Evolutionary conservation across 1,140 invertebrate species (phyloP).

Genomic region (Hirudo medicinalis): DNA sequence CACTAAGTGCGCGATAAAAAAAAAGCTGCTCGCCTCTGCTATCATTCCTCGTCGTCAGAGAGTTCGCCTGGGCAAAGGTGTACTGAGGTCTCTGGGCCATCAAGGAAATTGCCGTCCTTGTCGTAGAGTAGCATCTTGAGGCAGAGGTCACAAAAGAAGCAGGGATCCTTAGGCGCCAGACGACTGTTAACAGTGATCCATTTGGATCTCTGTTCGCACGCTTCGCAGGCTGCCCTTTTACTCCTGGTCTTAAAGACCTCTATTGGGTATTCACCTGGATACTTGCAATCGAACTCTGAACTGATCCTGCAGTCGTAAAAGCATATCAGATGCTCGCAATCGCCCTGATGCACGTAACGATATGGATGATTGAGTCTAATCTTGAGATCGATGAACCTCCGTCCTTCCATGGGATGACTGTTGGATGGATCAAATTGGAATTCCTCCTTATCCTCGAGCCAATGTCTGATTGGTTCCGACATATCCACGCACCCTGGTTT

Average conservation of each 20-base stretch:
- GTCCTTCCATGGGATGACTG: constrained; percentile 49
- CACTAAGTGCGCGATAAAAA: too few species aligned
- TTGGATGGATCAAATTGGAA: constrained; percentile 46
- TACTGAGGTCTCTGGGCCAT: constrained; percentile 22
- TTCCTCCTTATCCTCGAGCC: constrained; percentile 44
- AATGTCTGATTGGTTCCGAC: constrained; percentile 44
- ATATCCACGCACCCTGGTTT: constrained; percentile 49
- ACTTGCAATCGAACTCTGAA: too few species aligned
- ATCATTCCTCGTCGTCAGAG: too few species aligned
- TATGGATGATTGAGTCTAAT: constrained; percentile 61
- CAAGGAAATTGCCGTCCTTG: constrained; percentile 26
- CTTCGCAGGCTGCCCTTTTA: too few species aligned
- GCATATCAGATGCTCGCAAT: constrained; percentile 70
- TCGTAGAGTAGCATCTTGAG: constrained; percentile 39
- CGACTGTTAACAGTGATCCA: constrained; percentile 31
- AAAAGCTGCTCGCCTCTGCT: too few species aligned
- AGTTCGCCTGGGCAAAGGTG: too few species aligned
- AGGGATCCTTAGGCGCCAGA: constrained; percentile 35
- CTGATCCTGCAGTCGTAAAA: constrained; percentile 54
- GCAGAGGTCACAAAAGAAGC: constrained; percentile 40
- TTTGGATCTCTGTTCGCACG: constrained; percentile 20
- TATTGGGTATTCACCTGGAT: too few species aligned
- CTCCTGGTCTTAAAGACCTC: too few species aligned
- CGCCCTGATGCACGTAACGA: constrained; percentile 70
- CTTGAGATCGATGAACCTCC: constrained; percentile 50